Percentiles rank a stretch among this genome's conserved stretches.
Evolutionary conservation across 1,140 invertebrate genomes (phyloP).

Genomic region (Tribolium madens): DNA sequence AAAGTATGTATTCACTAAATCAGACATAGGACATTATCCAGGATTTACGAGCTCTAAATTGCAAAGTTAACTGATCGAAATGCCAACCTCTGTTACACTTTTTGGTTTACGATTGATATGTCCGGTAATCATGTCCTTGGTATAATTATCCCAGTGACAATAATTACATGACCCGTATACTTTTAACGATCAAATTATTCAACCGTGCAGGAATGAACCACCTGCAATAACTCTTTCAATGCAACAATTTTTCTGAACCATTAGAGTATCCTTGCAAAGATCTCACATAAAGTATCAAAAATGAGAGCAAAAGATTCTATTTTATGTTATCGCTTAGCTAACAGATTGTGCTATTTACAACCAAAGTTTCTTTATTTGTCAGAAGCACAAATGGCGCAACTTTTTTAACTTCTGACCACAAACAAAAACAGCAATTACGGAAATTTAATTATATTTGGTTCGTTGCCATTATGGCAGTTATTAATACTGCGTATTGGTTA

Average conservation of each 20-base stretch:
- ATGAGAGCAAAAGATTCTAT: background rate
- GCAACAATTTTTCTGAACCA: background rate
- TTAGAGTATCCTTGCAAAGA: background rate
- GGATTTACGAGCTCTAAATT: background rate
- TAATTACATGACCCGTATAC: background rate
- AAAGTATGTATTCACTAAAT: background rate
- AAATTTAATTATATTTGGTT: background rate
- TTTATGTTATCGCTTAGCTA: background rate
- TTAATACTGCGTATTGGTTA: background rate
- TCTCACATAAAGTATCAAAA: background rate
- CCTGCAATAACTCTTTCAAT: background rate
- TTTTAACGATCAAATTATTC: background rate
- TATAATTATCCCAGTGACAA: background rate
- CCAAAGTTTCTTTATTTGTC: background rate
- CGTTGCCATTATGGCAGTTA: background rate
- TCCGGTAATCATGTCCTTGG: background rate
- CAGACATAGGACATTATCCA: background rate
- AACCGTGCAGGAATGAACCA: background rate
- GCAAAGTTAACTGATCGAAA: background rate
- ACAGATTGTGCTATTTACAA: background rate
- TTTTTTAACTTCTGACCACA: background rate
- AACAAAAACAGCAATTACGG: background rate
- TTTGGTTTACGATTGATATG: background rate
- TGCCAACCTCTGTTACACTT: background rate
- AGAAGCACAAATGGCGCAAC: background rate